These are phyloP conservation scores for Epistrophella euchroma DNA, from an alignment of 2,888 invertebrate genomes.

Conservation along the genomic window DNA sequence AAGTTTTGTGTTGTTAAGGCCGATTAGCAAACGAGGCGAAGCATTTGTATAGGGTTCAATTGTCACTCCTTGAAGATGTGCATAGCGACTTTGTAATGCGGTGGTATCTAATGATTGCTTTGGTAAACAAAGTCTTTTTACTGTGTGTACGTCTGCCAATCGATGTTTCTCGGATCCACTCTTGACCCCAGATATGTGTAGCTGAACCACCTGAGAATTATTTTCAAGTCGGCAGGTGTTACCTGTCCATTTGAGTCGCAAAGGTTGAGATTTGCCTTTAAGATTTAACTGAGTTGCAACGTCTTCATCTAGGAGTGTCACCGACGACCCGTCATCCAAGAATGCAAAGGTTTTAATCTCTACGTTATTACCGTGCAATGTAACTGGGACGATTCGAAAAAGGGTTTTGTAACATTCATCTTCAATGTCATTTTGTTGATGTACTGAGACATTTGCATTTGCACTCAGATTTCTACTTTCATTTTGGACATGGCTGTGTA, in stretches of 20 bases:
- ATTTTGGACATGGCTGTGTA: no score
- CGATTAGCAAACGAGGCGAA: neutral
- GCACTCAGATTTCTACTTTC: no score
- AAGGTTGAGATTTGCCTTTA: conserved; percentile 6
- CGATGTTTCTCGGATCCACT: neutral
- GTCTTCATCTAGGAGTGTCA: conserved; percentile 27
- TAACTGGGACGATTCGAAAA: no score
- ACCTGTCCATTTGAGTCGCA: conserved; percentile 44
- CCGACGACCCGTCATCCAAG: no score
- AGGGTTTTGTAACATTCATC: no score
- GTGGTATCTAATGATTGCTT: conserved; percentile 29
- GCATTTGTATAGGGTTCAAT: neutral
- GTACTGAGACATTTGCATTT: no score
- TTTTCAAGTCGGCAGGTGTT: conserved; percentile 34
- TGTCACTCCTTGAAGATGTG: neutral
- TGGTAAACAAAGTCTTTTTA: conserved; percentile 45
- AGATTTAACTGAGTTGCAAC: conserved; percentile 18
- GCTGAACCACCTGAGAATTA: conserved; percentile 27
- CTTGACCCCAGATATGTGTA: conserved; percentile 31
- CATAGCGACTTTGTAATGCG: neutral
- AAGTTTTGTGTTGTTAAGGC: neutral
- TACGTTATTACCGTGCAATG: no score
- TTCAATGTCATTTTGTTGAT: no score
- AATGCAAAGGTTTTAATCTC: conserved; percentile 33
- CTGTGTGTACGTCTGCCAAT: conserved; percentile 34